Evolutionary conservation across 2,113 vertebrate genomes (phyloP), one percentile per base, ranked within the genome.

Genomic region (Chauna torquata): DNA sequence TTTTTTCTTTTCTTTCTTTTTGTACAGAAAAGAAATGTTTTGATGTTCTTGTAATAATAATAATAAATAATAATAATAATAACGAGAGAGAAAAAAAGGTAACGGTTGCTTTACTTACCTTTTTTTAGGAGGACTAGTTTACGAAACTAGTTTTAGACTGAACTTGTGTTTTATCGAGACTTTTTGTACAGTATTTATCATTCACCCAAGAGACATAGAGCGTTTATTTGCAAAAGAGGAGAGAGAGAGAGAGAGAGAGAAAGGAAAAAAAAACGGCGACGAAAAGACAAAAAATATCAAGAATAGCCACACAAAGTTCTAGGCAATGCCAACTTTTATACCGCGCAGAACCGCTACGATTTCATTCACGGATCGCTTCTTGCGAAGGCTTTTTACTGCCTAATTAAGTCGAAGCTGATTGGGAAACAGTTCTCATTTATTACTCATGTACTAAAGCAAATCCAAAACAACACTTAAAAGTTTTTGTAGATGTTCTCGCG

Each of bases 151-250:
- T 97, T 96, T 96, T 86, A 97, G 96, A 94, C 89, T 89, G 97
- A 95, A 93, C 93, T 96, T 97, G 98, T 98, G 98, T 98, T 98
- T 98, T 98, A 97, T 97, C 57, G 97, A 97, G 96, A 96, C 94
- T 95, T 98, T 98, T 98, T 99, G 98, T 98, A 98, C 98, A 99
- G 98, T 98, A 98, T 98, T 98, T 98, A 98, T 98, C 97, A 86
- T 82, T 96, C 95, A 86, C 69, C 69, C 94, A 91, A 94, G 86
- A 96, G 87, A 86, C 97, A 82, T 77, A 89, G 89, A 94, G 86
- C 82, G 71, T 97, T 96, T 97, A 96, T 98, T 97, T 96, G 97
- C 95, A 70, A 86, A 79, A 96, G 79, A 86, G 90, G 68, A 61
- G 61, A 55, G 59, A 58, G 27, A 91, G 78, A 84, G 79, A 78